A percentile compares a stretch with the other conserved stretches of the same genome.
These are phyloP conservation scores for Cyprinodon variegatus DNA, from an alignment of 2,113 vertebrate species.

Conservation along the genomic window DNA sequence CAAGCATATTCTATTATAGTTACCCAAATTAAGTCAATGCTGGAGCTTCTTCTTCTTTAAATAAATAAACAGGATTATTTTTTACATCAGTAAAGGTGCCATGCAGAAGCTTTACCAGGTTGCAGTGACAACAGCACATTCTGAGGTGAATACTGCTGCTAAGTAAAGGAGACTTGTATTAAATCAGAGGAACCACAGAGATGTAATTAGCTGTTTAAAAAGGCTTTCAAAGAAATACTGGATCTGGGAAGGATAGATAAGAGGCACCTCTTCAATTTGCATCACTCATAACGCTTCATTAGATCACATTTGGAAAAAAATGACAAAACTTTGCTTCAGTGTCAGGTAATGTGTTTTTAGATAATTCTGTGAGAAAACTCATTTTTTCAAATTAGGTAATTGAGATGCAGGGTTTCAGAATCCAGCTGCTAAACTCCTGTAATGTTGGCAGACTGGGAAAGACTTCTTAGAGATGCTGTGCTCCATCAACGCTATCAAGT, in stretches of 20 bases:
- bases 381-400: constrained; percentile 18
- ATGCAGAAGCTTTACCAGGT: no score
- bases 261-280: not conserved
- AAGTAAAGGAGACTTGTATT: no score
- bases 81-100: no score
- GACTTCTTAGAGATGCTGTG: constrained; percentile 15
- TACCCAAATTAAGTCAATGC: no score
- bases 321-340: not conserved
- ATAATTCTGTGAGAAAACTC: constrained; percentile 7
- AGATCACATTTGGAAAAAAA: not conserved
- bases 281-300: not conserved
- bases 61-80: no score
- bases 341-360: not conserved
- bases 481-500: constrained; percentile 50
- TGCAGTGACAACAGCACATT: no score
- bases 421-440: not conserved
- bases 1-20: no score
- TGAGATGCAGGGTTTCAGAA: not conserved
- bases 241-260: not conserved
- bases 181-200: no score
- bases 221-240: no score
- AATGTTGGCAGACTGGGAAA: constrained; percentile 6
- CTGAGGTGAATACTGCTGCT: no score
- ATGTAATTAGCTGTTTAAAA: no score
- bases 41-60: no score